A percentile compares a stretch with the other conserved stretches of the same genome.
Evolutionary conservation across 2,888 invertebrate species (phyloP).

Genomic region (Rhagophthalmus giganteus): DNA sequence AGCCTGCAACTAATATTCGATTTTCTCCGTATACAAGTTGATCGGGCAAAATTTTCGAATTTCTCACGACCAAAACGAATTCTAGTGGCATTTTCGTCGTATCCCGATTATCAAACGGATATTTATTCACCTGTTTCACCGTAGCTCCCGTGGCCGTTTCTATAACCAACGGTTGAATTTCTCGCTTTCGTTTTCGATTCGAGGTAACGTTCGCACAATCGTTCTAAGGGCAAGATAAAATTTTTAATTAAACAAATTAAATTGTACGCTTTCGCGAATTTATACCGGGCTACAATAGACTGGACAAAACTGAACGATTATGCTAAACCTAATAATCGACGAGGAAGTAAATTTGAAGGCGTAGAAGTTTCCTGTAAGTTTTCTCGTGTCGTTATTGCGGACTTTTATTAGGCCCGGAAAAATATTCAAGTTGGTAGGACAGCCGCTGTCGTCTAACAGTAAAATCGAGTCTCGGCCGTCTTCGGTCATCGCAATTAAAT

Average conservation of each 20-base stretch:
- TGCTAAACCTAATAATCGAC: conserved; percentile 78
- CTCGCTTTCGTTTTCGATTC: conserved; percentile 48
- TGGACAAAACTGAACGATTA: conserved; percentile 81
- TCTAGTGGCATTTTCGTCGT: conserved; percentile 58
- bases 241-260: no score
- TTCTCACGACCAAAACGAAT: conserved; percentile 62
- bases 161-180: conserved; percentile 32
- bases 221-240: no score
- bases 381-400: conserved; percentile 45
- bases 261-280: no score
- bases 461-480: conserved; percentile 74
- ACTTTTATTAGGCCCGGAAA: conserved; percentile 58
- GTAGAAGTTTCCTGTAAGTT: conserved; percentile 68
- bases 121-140: conserved; percentile 37
- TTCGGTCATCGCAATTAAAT: conserved; percentile 77
- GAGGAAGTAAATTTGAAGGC: conserved; percentile 88
- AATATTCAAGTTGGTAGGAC: conserved; percentile 70
- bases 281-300: conserved; percentile 69
- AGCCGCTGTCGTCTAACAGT: conserved; percentile 75
- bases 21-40: conserved; percentile 66
- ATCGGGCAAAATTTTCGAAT: conserved; percentile 61
- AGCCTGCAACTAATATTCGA: conserved; percentile 61
- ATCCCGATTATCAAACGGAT: conserved; percentile 33
- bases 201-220: conserved; percentile 54
- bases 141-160: conserved; percentile 41